Conservation (phyloP, 2,888 invertebrate species). For the Cantharis nigra region DNA sequence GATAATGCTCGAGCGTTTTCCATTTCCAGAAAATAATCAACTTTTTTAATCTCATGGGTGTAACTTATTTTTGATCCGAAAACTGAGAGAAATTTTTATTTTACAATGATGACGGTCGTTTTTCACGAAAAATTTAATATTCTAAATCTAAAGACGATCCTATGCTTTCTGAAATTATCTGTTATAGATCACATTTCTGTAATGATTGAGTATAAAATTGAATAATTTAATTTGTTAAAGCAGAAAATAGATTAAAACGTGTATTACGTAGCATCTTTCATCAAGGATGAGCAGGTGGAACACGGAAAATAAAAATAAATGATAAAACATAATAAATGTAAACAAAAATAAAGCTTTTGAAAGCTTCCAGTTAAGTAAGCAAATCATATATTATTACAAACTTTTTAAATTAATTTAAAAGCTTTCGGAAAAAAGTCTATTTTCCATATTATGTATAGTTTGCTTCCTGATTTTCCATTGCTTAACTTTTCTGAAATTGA, state of each 20-base stretch:
- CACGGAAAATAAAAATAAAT: not conserved
- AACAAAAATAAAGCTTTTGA: not conserved
- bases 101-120: not conserved
- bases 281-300: not conserved
- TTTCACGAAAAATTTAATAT: not conserved
- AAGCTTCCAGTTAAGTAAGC: not conserved
- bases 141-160: not conserved
- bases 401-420: not conserved
- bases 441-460: not conserved
- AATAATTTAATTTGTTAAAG: not conserved
- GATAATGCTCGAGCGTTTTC: not conserved
- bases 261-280: not conserved
- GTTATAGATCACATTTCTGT: not conserved
- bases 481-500: not conserved
- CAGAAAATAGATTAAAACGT: not conserved
- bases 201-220: not conserved
- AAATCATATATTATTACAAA: not conserved
- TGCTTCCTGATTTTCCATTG: too few relatives aligned
- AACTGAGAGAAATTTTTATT: not conserved
- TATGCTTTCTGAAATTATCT: not conserved
- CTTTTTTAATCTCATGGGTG: not conserved
- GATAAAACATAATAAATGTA: not conserved
- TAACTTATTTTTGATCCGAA: not conserved
- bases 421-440: not conserved
- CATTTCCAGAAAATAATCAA: not conserved